These are phyloP conservation scores for Neosilurus mollespiculum DNA, from an alignment of 2,797 vertebrate genomes.

Conservation along the genomic window DNA sequence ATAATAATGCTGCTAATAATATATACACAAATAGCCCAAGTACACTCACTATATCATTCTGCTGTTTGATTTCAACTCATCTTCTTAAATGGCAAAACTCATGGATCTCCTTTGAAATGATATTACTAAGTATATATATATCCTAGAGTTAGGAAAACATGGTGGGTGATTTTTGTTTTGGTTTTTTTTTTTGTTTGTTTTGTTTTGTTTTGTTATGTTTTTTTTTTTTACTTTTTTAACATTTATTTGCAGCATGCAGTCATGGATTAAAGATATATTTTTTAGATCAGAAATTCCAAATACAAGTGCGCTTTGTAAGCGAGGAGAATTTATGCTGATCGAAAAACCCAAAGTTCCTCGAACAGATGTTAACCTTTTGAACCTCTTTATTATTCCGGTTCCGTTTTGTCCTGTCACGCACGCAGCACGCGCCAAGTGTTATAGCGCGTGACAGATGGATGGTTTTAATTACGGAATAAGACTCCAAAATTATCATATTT, in stretches of 20 bases:
- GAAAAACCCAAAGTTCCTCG: constrained; percentile 46
- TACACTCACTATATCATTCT: no score
- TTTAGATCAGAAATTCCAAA: neutral
- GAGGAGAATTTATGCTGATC: constrained; percentile 15
- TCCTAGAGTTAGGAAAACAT: no score
- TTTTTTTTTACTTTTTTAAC: neutral
- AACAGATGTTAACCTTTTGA: constrained; percentile 70
- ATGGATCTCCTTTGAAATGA: no score
- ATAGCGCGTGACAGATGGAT: constrained; percentile 75
- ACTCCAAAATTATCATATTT: constrained; percentile 51
- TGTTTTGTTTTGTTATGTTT: no score
- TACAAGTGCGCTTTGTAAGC: neutral
- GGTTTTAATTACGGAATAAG: constrained; percentile 68
- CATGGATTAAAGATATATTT: neutral
- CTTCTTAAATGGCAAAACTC: no score
- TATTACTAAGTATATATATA: no score
- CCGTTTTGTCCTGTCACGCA: constrained; percentile 70
- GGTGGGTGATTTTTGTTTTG: no score
- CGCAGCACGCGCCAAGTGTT: constrained; percentile 65
- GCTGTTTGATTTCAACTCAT: no score
- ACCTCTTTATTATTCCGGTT: constrained; percentile 58
- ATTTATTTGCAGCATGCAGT: neutral
- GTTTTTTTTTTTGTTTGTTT: no score
- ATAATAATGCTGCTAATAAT: no score
- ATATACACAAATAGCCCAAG: no score